A percentile compares a stretch with the other conserved stretches of the same genome.
Evolutionary conservation across 2,888 invertebrate species (phyloP).

Genomic region (Lottia scabra): DNA sequence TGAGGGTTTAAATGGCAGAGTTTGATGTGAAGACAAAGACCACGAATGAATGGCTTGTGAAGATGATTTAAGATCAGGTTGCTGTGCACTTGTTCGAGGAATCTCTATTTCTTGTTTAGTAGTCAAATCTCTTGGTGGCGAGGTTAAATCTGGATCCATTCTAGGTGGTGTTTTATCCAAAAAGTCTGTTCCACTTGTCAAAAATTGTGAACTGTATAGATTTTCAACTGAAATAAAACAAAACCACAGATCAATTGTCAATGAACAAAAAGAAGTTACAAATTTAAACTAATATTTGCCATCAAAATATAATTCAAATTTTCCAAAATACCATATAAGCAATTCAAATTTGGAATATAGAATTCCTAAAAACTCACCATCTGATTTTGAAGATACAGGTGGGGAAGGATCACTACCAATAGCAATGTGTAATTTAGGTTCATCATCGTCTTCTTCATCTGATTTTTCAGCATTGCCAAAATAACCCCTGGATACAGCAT

Average conservation of each 20-base stretch:
- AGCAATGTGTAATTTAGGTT: constrained; percentile 11
- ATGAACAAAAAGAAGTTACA: too few species aligned
- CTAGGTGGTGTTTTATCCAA: constrained; percentile 4
- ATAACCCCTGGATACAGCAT: constrained; percentile 84
- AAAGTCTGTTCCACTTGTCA: background rate
- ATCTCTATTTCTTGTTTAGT: background rate
- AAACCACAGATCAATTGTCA: too few species aligned
- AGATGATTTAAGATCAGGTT: background rate
- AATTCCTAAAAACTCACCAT: background rate
- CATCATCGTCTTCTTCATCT: constrained; percentile 17
- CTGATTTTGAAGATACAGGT: constrained; percentile 3
- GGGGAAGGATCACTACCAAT: background rate
- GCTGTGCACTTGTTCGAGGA: background rate
- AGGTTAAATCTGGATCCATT: background rate
- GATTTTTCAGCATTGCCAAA: constrained; percentile 45
- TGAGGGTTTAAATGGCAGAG: background rate
- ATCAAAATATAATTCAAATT: too few species aligned
- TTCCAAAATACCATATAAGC: too few species aligned
- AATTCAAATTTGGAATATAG: too few species aligned
- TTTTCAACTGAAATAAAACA: background rate
- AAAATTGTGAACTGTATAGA: background rate
- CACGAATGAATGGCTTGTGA: background rate
- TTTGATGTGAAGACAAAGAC: background rate
- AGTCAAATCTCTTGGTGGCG: background rate
- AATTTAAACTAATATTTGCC: too few species aligned